Conservation (phyloP, 2,888 invertebrate species). For the Phania funesta region DNA sequence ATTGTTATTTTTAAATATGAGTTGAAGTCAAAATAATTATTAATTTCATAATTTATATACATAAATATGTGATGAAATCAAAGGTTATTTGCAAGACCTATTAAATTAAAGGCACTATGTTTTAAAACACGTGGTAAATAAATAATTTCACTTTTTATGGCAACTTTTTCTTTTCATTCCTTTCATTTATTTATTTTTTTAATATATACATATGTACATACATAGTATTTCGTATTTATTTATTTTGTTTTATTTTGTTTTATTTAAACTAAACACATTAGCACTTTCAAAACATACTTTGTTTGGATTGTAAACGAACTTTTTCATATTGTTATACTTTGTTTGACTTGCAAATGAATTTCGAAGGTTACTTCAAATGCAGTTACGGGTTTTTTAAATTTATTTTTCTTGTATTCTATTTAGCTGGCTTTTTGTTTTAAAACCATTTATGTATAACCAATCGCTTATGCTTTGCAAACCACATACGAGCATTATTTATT, state of each 20-base stretch:
- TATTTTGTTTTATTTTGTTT: neutral
- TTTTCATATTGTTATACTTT: slow-evolving; percentile 13
- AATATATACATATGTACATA: neutral
- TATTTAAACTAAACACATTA: neutral
- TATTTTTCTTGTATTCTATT: slow-evolving; percentile 37
- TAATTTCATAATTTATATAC: no score
- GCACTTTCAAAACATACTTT: neutral
- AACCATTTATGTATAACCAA: slow-evolving; percentile 7
- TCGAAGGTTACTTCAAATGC: slow-evolving; percentile 56
- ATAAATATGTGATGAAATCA: no score
- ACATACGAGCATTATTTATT: slow-evolving; percentile 14
- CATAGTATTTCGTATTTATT: no score
- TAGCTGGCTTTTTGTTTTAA: slow-evolving; percentile 8
- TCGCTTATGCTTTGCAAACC: slow-evolving; percentile 23
- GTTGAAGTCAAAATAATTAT: no score
- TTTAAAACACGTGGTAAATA: neutral
- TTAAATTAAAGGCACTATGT: neutral
- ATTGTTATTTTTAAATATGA: no score
- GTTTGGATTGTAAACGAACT: neutral
- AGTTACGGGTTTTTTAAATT: slow-evolving; percentile 18
- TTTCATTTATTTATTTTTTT: neutral
- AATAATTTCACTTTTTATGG: slow-evolving; percentile 26
- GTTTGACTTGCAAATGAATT: neutral
- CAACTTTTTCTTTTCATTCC: slow-evolving; percentile 22
- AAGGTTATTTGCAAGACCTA: neutral